Percentiles rank a stretch among this genome's conserved stretches.
Evolutionary conservation across 35 echinoderm and acorn worm genomes (phyloP).

Genomic region (Acanthaster planci): DNA sequence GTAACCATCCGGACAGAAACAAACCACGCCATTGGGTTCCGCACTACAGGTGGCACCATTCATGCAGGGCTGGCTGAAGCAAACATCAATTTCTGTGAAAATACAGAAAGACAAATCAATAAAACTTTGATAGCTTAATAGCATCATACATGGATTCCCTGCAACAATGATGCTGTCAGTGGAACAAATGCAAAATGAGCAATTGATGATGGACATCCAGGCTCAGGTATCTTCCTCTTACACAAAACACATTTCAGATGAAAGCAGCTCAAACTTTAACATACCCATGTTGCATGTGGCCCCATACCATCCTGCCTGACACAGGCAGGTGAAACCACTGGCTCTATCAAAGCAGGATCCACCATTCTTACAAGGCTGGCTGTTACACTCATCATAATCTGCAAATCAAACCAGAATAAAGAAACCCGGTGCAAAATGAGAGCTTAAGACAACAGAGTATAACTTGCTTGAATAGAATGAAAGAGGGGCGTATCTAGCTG

Average conservation of each 20-base stretch:
- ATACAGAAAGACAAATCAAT: background rate
- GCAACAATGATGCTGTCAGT: too few relatives aligned
- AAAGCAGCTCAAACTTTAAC: background rate
- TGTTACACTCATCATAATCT: slow-evolving; percentile 64
- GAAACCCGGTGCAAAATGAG: background rate
- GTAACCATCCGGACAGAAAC: slow-evolving; percentile 28
- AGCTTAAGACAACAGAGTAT: background rate
- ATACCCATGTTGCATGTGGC: slow-evolving; percentile 54
- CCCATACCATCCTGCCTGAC: slow-evolving; percentile 55
- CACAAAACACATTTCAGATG: too few relatives aligned
- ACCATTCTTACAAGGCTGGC: slow-evolving; percentile 58
- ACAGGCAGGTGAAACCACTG: slow-evolving; percentile 50
- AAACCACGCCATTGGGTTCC: slow-evolving; percentile 1
- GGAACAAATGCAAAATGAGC: too few relatives aligned
- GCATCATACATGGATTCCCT: too few relatives aligned
- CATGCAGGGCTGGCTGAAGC: slow-evolving; percentile 31
- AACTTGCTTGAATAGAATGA: too few relatives aligned
- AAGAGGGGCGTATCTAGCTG: too few relatives aligned
- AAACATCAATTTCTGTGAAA: slow-evolving; percentile 31
- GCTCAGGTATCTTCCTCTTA: too few relatives aligned
- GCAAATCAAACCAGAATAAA: slow-evolving; percentile 6
- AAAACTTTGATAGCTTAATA: too few relatives aligned
- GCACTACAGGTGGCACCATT: slow-evolving; percentile 41
- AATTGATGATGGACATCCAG: too few relatives aligned
- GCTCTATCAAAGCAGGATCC: slow-evolving; percentile 49